Evolutionary conservation across 2,797 vertebrate genomes (phyloP), one percentile per base, ranked within the genome.

Genomic region (Gila robusta): DNA sequence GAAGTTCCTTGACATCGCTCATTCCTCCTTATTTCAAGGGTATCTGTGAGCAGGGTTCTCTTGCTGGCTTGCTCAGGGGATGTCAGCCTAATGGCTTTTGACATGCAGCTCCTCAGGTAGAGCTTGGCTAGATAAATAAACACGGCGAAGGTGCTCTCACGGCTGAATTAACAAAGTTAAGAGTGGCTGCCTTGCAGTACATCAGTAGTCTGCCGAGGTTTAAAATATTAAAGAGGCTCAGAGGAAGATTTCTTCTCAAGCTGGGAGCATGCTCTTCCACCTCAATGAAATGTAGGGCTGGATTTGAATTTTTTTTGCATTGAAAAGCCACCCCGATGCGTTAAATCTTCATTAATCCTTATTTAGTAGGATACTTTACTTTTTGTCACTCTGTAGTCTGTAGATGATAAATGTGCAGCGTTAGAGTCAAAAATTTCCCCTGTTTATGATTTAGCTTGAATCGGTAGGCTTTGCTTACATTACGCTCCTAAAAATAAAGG

Each of bases 21-120:
- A 66, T 79, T 81, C 74, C 64, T 39, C 17, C 5, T 54, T 71
- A 73, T 86, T 86, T 88, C 56, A 88, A 86, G 84, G 81, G 73
- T 86, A 79, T 56, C 23, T 74, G 59, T 70, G 70, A 81, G 59
- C 56, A 69, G 81, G 32, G 6, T 71, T 90, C 74, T 87, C 92
- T 92, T 91, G 92, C 94, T 94, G 93, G 92, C 92, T 93, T 90
- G 91, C 88, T 91, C 54, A 85, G 83, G 87, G 88, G 91, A 91
- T 83, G 87, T 94, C 93, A 89, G 90, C 91, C 92, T 95, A 95
- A 95, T 93, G 89, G 89, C 91, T 94, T 94, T 91, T 95, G 95
- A 95, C 94, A 95, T 93, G 89, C 93, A 88, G 93, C 89, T 89
- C 91, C 91, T 90, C 93, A 94, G 94, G 93, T 87, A 84, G 88